phyloP scores from a whole-genome alignment of 2,797 vertebrate species.

The Eremophila alpestris region DNA sequence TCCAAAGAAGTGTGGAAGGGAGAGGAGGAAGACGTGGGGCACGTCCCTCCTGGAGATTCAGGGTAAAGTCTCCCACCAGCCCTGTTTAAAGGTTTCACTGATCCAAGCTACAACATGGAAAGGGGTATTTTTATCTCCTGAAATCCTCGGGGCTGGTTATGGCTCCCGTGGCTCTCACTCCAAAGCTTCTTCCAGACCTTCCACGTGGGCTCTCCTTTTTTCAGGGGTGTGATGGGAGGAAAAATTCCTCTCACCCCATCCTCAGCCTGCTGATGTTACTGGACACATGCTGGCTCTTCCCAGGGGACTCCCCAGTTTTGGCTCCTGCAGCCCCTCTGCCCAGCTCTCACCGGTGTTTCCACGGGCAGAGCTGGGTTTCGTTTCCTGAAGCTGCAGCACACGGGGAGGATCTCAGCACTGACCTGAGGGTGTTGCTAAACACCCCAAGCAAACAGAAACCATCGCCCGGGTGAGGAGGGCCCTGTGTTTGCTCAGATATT shows the following conservation, averaged over 20 bases:
- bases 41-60: fast-evolving
- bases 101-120: not conserved
- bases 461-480: not conserved
- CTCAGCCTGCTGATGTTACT: not conserved
- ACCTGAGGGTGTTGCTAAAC: not conserved
- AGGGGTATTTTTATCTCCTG: not conserved
- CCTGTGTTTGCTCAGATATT: not conserved
- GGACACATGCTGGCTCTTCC: not conserved
- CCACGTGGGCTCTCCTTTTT: fast-evolving
- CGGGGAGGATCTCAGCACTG: not conserved
- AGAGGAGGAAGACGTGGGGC: not conserved
- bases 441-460: not conserved
- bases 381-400: not conserved
- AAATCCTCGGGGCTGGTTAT: fast-evolving
- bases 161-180: fast-evolving
- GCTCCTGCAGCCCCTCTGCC: not conserved
- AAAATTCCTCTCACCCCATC: not conserved
- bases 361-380: fast-evolving
- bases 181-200: not conserved
- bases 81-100: not conserved
- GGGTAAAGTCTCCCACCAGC: not conserved
- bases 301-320: fast-evolving
- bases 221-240: fast-evolving
- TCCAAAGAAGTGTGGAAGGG: not conserved
- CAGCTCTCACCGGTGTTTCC: fast-evolving